These are phyloP conservation scores for Leptestheria dahalacensis DNA, from an alignment of 1,140 invertebrate species.

Conservation along the genomic window DNA sequence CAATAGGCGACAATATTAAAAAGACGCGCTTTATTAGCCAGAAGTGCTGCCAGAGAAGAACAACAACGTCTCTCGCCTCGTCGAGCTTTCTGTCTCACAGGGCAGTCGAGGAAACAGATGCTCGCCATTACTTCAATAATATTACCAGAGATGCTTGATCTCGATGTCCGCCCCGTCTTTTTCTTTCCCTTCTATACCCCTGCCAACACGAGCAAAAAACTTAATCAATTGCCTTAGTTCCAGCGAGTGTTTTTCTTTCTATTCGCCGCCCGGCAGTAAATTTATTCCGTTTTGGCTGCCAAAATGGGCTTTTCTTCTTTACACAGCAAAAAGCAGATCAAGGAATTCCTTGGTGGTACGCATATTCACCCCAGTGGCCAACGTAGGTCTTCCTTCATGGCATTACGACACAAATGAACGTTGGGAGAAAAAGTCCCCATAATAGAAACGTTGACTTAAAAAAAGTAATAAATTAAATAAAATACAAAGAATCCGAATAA, in stretches of 20 bases:
- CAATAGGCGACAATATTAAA: not conserved
- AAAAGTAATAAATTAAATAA: too few relatives aligned
- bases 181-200: not conserved
- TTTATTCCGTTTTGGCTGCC: not conserved
- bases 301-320: not conserved
- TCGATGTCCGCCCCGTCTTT: too few relatives aligned
- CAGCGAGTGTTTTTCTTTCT: not conserved
- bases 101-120: not conserved
- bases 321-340: not conserved
- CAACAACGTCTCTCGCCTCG: not conserved
- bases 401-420: not conserved
- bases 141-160: not conserved
- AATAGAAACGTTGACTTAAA: not conserved
- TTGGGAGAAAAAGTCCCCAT: not conserved
- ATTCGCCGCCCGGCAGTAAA: not conserved
- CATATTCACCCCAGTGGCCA: not conserved
- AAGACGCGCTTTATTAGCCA: not conserved
- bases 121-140: not conserved
- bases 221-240: not conserved
- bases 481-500: too few relatives aligned
- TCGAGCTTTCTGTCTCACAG: not conserved
- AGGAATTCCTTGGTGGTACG: not conserved
- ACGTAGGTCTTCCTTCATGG: not conserved
- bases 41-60: not conserved
- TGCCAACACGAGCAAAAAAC: not conserved